phyloP scores from a whole-genome alignment of 2,888 invertebrate genomes.

The Nomada lathburiana region DNA sequence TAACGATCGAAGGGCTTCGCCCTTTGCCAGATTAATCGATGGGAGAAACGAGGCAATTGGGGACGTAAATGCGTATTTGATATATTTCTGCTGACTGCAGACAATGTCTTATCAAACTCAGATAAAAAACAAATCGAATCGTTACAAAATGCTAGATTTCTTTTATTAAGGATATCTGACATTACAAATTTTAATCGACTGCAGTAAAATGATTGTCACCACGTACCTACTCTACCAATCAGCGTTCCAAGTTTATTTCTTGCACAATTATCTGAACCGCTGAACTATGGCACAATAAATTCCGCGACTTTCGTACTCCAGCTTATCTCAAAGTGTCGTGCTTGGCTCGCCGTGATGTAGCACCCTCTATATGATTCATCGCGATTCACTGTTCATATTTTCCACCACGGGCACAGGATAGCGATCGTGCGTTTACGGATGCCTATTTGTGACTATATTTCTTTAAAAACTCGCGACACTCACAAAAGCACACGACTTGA shows the following conservation, averaged over 20 bases:
- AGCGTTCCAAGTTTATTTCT: not conserved
- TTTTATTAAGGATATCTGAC: too few relatives aligned
- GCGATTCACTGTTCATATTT: constrained; percentile 21
- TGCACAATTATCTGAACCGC: not conserved
- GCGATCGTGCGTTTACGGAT: not conserved
- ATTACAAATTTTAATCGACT: too few relatives aligned
- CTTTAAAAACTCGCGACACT: not conserved
- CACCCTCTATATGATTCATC: not conserved
- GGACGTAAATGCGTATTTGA: not conserved
- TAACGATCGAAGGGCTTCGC: not conserved
- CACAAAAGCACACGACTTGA: too few relatives aligned
- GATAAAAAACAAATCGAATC: too few relatives aligned
- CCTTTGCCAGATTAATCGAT: not conserved
- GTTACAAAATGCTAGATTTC: too few relatives aligned
- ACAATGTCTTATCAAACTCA: not conserved
- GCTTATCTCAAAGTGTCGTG: constrained; percentile 7
- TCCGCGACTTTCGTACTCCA: not conserved
- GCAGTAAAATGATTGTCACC: too few relatives aligned
- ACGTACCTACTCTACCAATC: too few relatives aligned
- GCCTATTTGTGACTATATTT: not conserved
- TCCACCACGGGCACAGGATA: not conserved
- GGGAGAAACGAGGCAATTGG: not conserved
- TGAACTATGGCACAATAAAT: constrained; percentile 4
- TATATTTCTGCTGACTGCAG: not conserved
- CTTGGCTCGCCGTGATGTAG: not conserved